Percentiles rank a stretch among this genome's conserved stretches.
Conservation (phyloP, 2,113 vertebrate species). For the Phalacrocorax aristotelis region DNA sequence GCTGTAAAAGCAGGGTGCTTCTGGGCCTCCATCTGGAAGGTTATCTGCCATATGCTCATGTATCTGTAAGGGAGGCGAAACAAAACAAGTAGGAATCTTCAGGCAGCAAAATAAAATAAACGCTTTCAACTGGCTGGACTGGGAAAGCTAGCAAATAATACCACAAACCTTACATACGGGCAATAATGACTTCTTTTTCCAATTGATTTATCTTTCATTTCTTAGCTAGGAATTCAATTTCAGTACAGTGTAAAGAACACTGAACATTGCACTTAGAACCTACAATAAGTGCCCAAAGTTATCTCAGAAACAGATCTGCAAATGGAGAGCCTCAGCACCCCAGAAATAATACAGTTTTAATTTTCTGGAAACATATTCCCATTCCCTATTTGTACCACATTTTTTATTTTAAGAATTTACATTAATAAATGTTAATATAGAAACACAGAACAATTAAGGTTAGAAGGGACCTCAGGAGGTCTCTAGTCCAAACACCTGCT, state of each 20-base stretch:
- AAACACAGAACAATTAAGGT: neutral
- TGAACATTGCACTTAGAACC: neutral
- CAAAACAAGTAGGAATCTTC: neutral
- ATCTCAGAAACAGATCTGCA: neutral
- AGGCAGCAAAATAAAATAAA: neutral
- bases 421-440: neutral
- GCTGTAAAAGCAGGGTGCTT: neutral
- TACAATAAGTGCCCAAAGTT: neutral
- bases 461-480: neutral
- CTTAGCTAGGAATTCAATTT: neutral
- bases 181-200: neutral
- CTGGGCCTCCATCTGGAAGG: conserved; percentile 67
- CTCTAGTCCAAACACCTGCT: neutral
- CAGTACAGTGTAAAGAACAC: neutral
- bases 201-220: neutral
- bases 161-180: too few relatives aligned
- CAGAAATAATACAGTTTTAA: neutral
- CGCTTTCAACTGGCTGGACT: neutral
- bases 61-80: conserved; percentile 23
- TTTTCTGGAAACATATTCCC: neutral
- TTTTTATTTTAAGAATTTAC: neutral
- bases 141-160: neutral
- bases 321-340: neutral
- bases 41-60: neutral
- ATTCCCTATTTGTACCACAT: neutral